Evolutionary conservation across 2,888 invertebrate genomes (phyloP).

Genomic region (Leptothorax acervorum): DNA sequence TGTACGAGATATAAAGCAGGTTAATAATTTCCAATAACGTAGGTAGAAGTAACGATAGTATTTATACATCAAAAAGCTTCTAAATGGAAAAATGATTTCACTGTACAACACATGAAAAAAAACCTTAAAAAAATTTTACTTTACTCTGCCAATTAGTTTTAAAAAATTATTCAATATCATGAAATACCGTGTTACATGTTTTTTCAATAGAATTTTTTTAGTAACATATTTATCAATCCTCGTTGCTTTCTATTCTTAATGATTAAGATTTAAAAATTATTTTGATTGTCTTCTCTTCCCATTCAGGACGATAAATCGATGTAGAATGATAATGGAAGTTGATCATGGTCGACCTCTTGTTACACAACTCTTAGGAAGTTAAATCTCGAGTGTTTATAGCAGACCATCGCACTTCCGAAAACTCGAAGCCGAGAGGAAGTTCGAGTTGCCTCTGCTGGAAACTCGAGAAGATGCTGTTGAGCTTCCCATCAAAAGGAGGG

Average conservation of each 20-base stretch:
- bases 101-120: background rate
- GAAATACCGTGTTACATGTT: background rate
- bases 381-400: conserved; percentile 41
- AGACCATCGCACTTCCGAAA: conserved; percentile 30
- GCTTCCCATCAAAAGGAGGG: conserved; percentile 19
- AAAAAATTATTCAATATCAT: background rate
- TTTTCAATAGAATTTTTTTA: background rate
- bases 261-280: background rate
- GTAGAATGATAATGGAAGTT: background rate
- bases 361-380: conserved; percentile 27
- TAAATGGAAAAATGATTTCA: background rate
- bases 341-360: conserved; percentile 18
- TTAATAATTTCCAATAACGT: background rate
- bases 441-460: conserved; percentile 14
- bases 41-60: background rate
- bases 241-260: background rate
- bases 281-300: background rate
- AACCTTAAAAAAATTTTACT: background rate
- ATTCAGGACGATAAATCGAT: background rate
- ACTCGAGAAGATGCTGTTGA: conserved; percentile 21
- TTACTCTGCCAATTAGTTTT: background rate
- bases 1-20: background rate
- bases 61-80: background rate
- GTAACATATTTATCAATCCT: background rate
- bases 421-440: conserved; percentile 30